These are phyloP conservation scores for Drosophila yooni DNA, from an alignment of 2,888 invertebrate species.

Conservation along the genomic window DNA sequence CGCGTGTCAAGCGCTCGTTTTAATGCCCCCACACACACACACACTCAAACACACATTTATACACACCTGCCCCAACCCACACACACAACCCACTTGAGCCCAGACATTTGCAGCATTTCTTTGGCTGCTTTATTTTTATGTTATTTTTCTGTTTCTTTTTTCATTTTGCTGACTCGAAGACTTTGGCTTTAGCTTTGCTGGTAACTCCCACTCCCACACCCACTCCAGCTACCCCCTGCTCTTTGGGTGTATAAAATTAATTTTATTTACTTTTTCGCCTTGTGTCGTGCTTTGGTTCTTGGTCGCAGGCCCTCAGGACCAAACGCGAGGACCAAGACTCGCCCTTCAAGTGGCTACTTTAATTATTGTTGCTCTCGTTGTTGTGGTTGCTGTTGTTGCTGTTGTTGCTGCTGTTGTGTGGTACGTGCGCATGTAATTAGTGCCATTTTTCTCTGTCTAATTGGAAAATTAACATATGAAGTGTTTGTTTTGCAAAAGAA, in stretches of 20 bases:
- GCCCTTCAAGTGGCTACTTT: slow-evolving; percentile 78
- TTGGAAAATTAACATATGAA: slow-evolving; percentile 81
- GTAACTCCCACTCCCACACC: background rate
- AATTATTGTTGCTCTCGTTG: slow-evolving; percentile 40
- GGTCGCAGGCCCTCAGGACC: slow-evolving; percentile 34
- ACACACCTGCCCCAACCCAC: slow-evolving; percentile 37
- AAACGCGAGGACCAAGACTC: slow-evolving; percentile 39
- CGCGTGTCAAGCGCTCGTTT: slow-evolving; percentile 81
- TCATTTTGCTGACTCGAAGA: slow-evolving; percentile 62
- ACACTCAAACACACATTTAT: slow-evolving; percentile 19
- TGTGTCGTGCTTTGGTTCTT: slow-evolving; percentile 18
- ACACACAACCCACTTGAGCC: slow-evolving; percentile 60
- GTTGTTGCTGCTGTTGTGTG: slow-evolving; percentile 23
- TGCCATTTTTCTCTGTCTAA: slow-evolving; percentile 77
- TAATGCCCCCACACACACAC: slow-evolving; percentile 47
- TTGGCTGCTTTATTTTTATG: slow-evolving; percentile 53
- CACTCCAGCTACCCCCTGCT: background rate
- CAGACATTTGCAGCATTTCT: slow-evolving; percentile 79
- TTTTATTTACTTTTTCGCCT: slow-evolving; percentile 65
- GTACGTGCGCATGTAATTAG: slow-evolving; percentile 77
- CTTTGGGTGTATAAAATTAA: slow-evolving; percentile 67
- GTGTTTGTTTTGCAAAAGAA: slow-evolving; percentile 65
- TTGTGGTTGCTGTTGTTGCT: slow-evolving; percentile 29
- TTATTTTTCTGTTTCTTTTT: slow-evolving; percentile 19
- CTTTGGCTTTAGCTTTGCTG: slow-evolving; percentile 34